Percentiles rank a stretch among this genome's conserved stretches.
Evolutionary conservation across 2,888 invertebrate genomes (phyloP).

Genomic region (Drosophila prolongata): DNA sequence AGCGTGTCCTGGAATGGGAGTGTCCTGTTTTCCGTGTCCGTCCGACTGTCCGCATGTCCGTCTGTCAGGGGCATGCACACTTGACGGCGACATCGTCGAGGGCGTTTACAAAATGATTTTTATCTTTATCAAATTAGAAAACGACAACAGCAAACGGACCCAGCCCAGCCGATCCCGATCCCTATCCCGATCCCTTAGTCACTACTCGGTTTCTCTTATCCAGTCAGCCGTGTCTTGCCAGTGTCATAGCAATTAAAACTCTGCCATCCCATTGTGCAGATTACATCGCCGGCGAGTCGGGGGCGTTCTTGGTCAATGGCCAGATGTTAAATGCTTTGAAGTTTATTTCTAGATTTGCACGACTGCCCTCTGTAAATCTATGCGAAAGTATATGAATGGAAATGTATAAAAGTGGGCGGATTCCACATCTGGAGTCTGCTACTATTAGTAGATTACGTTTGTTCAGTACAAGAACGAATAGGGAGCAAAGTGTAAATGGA

Average conservation of each 20-base stretch:
- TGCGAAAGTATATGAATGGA: conserved; percentile 24
- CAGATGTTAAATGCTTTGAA: conserved; percentile 73
- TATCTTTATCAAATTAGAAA: conserved; percentile 78
- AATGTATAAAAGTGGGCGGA: conserved; percentile 20
- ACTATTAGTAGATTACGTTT: conserved; percentile 14
- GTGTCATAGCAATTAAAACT: conserved; percentile 78
- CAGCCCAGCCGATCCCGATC: conserved; percentile 1
- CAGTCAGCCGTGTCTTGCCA: conserved; percentile 68
- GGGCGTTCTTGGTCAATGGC: conserved; percentile 57
- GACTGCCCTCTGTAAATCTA: conserved; percentile 43
- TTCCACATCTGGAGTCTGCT: not conserved
- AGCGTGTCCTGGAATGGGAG: conserved; percentile 12
- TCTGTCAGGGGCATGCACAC: conserved; percentile 55
- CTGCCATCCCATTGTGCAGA: conserved; percentile 68
- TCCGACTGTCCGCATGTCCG: conserved; percentile 35
- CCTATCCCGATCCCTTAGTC: not conserved
- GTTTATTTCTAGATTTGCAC: conserved; percentile 64
- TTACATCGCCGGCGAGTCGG: conserved; percentile 54
- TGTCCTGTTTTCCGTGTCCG: conserved; percentile 24
- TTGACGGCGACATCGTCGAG: conserved; percentile 54
- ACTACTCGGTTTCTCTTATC: conserved; percentile 18
- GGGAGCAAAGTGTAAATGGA: not conserved
- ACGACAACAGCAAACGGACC: conserved; percentile 57
- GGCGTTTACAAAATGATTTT: conserved; percentile 76
- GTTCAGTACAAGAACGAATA: not conserved